Conservation (phyloP, 2,113 vertebrate genomes). For the Megaptera novaeangliae region DNA sequence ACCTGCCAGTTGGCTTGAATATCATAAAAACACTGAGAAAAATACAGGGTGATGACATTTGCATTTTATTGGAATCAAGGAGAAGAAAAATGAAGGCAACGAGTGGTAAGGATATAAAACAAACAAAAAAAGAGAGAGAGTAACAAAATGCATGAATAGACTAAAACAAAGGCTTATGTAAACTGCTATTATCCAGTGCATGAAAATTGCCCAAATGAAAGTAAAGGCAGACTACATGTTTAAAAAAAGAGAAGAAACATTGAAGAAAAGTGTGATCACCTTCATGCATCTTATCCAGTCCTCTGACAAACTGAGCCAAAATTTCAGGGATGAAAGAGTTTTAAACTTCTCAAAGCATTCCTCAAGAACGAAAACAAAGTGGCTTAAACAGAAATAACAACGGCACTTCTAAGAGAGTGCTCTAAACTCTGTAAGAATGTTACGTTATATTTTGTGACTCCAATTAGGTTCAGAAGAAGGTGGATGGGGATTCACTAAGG, state of each 20-base stretch:
- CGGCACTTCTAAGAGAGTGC: background rate
- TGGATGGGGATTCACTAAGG: background rate
- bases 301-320: background rate
- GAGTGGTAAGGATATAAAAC: background rate
- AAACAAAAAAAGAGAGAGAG: background rate
- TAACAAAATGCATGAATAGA: background rate
- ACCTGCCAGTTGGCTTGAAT: background rate
- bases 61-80: background rate
- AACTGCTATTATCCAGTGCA: background rate
- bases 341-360: conserved; percentile 26
- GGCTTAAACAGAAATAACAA: conserved; percentile 47
- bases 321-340: conserved; percentile 5
- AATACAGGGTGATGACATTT: background rate
- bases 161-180: background rate
- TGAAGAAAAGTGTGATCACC: background rate
- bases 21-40: background rate
- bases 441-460: background rate
- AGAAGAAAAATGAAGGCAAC: background rate
- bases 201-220: background rate
- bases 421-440: background rate
- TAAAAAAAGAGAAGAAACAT: background rate
- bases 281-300: background rate
- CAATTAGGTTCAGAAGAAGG: background rate
- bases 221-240: background rate
- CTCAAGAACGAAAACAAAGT: conserved; percentile 11